These are phyloP conservation scores for Oreonectes daqikongensis DNA, from an alignment of 2,797 vertebrate species.

Conservation along the genomic window DNA sequence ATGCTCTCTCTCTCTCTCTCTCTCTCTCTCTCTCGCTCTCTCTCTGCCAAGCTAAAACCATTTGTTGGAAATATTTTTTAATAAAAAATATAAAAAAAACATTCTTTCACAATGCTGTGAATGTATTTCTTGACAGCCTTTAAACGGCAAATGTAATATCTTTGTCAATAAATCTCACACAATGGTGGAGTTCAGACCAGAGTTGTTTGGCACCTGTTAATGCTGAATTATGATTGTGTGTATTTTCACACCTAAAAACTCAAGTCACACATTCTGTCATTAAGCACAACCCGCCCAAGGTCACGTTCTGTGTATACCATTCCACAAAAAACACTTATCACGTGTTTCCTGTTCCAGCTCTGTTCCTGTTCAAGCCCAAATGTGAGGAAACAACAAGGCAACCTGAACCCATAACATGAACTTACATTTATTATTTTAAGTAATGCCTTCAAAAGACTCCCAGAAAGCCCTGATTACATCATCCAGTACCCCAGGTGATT, in stretches of 20 bases:
- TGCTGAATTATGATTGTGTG: neutral
- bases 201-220: neutral
- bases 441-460: conserved; percentile 31
- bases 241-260: conserved; percentile 19
- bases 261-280: conserved; percentile 10
- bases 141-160: neutral
- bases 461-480: conserved; percentile 32
- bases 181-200: neutral
- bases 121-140: conserved; percentile 4
- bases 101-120: neutral
- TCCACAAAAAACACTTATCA: conserved; percentile 16
- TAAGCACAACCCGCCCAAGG: conserved; percentile 19
- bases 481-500: conserved; percentile 19
- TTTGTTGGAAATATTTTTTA: neutral
- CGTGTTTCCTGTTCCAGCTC: conserved; percentile 40
- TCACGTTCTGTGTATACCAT: neutral
- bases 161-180: neutral
- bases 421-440: conserved; percentile 41
- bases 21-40: too few relatives aligned
- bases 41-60: neutral
- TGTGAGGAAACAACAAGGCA: conserved; percentile 33
- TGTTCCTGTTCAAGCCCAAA: conserved; percentile 35
- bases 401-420: conserved; percentile 36
- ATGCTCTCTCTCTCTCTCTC: too few relatives aligned
- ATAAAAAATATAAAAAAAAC: conserved; percentile 31